A percentile compares a stretch with the other conserved stretches of the same genome.
Conservation (phyloP, 2,888 invertebrate species). For the Epistrophella euchroma region DNA sequence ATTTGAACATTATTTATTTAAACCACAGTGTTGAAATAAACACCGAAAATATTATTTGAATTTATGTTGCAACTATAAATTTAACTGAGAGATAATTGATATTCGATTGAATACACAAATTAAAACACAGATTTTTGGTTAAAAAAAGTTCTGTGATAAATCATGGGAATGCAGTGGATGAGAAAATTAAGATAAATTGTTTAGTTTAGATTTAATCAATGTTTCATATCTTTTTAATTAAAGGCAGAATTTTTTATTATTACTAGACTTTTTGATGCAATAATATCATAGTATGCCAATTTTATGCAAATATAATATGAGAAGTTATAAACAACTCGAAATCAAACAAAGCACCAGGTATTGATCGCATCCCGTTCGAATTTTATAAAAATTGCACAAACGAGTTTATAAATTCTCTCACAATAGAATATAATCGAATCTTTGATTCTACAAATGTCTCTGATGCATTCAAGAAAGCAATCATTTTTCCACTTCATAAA, state of each 20-base stretch:
- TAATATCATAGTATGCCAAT: too few relatives aligned
- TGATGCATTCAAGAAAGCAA: too few relatives aligned
- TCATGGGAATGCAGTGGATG: constrained; percentile 9
- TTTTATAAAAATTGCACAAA: too few relatives aligned
- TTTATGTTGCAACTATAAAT: constrained; percentile 34
- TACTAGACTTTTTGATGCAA: not conserved
- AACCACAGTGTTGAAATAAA: constrained; percentile 33
- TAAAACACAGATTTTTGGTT: constrained; percentile 42
- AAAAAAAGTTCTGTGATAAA: constrained; percentile 51
- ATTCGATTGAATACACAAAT: constrained; percentile 54
- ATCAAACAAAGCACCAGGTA: too few relatives aligned
- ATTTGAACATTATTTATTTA: constrained; percentile 49
- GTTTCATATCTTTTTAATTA: not conserved
- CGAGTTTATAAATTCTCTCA: too few relatives aligned
- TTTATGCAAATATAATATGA: too few relatives aligned
- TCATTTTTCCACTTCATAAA: too few relatives aligned
- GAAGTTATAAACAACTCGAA: too few relatives aligned
- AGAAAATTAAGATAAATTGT: constrained; percentile 14
- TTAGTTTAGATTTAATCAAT: not conserved
- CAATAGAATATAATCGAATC: too few relatives aligned
- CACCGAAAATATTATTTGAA: constrained; percentile 47
- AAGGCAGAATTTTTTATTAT: not conserved
- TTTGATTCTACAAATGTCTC: too few relatives aligned
- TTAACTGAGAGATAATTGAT: constrained; percentile 45
- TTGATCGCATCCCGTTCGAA: too few relatives aligned